These are phyloP conservation scores for Porites evermanni DNA, from an alignment of 92 coral and sea anemone genomes.

Conservation along the genomic window DNA sequence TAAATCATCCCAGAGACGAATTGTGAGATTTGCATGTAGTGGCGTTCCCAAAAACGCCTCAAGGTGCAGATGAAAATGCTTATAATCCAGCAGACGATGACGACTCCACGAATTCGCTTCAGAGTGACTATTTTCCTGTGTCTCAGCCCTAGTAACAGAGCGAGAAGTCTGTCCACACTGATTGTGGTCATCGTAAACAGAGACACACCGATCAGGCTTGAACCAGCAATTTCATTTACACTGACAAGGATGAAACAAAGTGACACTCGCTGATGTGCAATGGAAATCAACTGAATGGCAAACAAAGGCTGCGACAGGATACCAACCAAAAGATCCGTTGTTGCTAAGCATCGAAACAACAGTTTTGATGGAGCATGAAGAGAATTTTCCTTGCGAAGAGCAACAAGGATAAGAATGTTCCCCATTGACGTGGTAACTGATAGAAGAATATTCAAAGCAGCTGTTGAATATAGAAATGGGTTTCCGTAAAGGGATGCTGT, in stretches of 20 bases:
- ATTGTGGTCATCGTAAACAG: background rate
- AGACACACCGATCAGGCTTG: background rate
- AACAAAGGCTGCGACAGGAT: background rate
- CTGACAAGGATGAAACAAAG: background rate
- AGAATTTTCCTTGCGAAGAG: conserved; percentile 19
- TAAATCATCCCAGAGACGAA: background rate
- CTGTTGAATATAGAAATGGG: background rate
- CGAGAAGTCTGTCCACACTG: background rate
- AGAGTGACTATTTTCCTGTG: background rate
- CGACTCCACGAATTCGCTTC: background rate
- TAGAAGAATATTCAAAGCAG: conserved; percentile 4
- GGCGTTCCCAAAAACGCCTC: background rate
- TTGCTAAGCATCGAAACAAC: conserved; percentile 20
- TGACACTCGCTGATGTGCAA: background rate
- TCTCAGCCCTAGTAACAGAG: background rate
- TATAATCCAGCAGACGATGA: background rate
- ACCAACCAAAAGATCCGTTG: conserved; percentile 10
- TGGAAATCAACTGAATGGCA: background rate
- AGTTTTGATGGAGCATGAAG: conserved; percentile 17
- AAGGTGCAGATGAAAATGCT: background rate
- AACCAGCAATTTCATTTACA: background rate
- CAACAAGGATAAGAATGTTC: conserved; percentile 17
- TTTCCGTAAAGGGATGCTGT: background rate
- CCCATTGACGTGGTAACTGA: conserved; percentile 20
- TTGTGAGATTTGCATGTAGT: background rate